Evolutionary conservation across 2,888 invertebrate species (phyloP).

Genomic region (Choristoneura rosaceana): DNA sequence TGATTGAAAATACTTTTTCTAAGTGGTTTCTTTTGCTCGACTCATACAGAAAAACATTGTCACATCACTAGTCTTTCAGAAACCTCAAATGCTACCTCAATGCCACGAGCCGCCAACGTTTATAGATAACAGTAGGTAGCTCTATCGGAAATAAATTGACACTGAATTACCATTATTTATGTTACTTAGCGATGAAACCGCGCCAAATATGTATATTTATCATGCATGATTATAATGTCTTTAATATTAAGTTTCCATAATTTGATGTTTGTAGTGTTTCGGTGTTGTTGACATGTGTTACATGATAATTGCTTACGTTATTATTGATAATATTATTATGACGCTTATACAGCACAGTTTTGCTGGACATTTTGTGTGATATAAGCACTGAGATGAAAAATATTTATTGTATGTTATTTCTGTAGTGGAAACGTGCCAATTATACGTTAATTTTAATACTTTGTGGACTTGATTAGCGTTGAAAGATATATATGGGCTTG

Average conservation of each 20-base stretch:
- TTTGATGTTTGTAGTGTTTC: constrained; percentile 33
- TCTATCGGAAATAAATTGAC: constrained; percentile 26
- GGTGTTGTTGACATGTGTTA: constrained; percentile 33
- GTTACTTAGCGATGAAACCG: neutral
- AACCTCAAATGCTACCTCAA: no score
- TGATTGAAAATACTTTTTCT: no score
- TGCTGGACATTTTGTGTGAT: constrained; percentile 24
- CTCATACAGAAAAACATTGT: no score
- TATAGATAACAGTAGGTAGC: constrained; percentile 31
- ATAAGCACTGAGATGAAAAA: constrained; percentile 16
- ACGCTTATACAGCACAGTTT: constrained; percentile 17
- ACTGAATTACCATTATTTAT: neutral
- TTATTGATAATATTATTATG: constrained; percentile 5
- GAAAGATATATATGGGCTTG: constrained; percentile 32
- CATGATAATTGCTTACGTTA: constrained; percentile 22
- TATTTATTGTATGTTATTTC: constrained; percentile 39
- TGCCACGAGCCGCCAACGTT: no score
- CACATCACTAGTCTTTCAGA: no score
- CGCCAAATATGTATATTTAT: neutral
- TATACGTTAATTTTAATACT: constrained; percentile 38
- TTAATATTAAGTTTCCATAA: constrained; percentile 35
- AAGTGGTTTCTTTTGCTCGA: no score
- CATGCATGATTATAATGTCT: neutral
- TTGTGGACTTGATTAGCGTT: constrained; percentile 27
- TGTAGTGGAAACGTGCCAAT: constrained; percentile 40